Percentiles rank a stretch among this genome's conserved stretches.
phyloP scores from a whole-genome alignment of 2,797 vertebrate species.

The Danio kyathit region DNA sequence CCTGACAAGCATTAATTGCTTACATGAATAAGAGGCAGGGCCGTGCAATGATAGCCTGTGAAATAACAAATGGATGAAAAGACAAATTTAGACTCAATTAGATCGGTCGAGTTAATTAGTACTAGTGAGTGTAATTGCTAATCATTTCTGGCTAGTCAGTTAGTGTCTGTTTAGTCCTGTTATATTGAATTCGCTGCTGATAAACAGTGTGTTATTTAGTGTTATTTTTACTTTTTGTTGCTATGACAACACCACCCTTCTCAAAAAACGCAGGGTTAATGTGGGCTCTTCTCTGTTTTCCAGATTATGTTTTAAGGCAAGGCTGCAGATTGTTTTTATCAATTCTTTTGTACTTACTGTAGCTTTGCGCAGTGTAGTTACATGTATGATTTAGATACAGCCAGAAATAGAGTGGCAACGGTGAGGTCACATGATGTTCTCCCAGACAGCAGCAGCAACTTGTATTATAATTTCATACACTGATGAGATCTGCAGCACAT shows the following conservation, averaged over 20 bases:
- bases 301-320: conserved; percentile 47
- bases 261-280: conserved; percentile 60
- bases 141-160: conserved; percentile 80
- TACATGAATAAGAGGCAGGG: conserved; percentile 73
- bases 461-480: conserved; percentile 43
- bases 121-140: conserved; percentile 47
- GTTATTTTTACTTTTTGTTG: conserved; percentile 86
- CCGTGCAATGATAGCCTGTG: conserved; percentile 53
- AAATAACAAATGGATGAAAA: conserved; percentile 65
- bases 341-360: conserved; percentile 6
- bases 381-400: conserved; percentile 30
- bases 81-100: conserved; percentile 40
- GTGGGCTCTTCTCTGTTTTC: conserved; percentile 54
- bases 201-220: conserved; percentile 77
- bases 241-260: conserved; percentile 78
- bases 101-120: conserved; percentile 47
- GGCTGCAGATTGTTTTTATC: conserved; percentile 43
- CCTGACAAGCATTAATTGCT: conserved; percentile 78
- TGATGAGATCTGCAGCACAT: conserved; percentile 33
- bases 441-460: conserved; percentile 24
- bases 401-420: conserved; percentile 23
- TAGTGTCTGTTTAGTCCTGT: conserved; percentile 80
- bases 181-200: conserved; percentile 77
- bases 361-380: neutral
- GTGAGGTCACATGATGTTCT: conserved; percentile 18